Evolutionary conservation across 2,113 vertebrate species (phyloP), one percentile per base, ranked within the genome.

Genomic region (Galbula dea): DNA sequence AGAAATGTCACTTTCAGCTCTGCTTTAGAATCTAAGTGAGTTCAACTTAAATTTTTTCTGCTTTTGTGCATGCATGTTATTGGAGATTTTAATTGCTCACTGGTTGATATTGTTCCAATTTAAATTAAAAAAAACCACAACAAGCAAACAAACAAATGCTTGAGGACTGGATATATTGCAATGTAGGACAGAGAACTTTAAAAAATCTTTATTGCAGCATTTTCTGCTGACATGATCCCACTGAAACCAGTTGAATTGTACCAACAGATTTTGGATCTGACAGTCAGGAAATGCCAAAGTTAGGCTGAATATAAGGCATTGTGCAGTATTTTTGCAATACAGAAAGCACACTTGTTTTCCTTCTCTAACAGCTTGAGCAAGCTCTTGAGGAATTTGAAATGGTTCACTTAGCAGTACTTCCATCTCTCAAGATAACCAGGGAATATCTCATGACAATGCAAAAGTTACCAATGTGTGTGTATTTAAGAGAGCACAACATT

Each of bases 381-480:
- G 80, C 65, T 85, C 26, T 46, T 63, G 29, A 96, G 83, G 91
- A 95, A 95, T 97, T 90, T 92, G 83, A 55, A 92, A 92, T 23
- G 37, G 41, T 73, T 93, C 52, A 45, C 34, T 27, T 30, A 88
- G 24, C 57, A 72, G 45, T 59, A 34, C 45, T 94, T 71, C 78
- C 71, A 90, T 74, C 83, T 95, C 67, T 51, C 72, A 71, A 81
- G 62, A 86, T 61, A 93, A 39, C 58, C 86, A 49, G 49, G 32
- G 36, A 88, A 84, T 86, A 86, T 78, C 73, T 95, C 69, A 39
- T 57, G 89, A 71, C 86, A 95, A 71, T 65, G 58, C 34, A 78
- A 15, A 94, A 91, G 62, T 82, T 67, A 73, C 65, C 68, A 94
- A 26, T 72, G n/a, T 74, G 39, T 24, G 67, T 63, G 22, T 54